Evolutionary conservation across 2,888 invertebrate species (phyloP), one percentile per base, ranked within the genome.

Genomic region (Agrochola circellaris): DNA sequence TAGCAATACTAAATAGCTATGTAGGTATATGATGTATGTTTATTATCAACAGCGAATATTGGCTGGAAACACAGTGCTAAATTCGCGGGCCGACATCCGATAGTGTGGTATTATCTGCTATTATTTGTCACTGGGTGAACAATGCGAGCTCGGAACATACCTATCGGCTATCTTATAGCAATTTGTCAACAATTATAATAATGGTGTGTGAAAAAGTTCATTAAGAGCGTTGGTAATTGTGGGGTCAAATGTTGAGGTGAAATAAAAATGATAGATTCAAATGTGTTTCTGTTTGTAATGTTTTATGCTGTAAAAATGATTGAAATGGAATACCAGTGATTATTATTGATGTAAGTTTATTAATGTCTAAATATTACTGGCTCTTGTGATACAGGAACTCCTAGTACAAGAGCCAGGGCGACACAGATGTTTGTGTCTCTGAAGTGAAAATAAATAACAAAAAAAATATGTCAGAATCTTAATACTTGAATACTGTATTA

Each of bases 41-140:
- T 95, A 96, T 96, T 95, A 95, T 95, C 94, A 93, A 93, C 90
- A 90, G 92, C 91, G 95, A 95, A 95, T 95, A 95, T 96, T 96
- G 96, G 96, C 96, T 95, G 94, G 95, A 92, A 93, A 94, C 95
- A 92, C 91, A 95, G 95, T 94, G 92, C 94, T 96, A 96, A 96
- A 96, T 96, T 95, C 92, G 91, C 92, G 87, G 82, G 90, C 92
- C 92, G 94, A 95, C 95, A 96, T 94, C 94, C 95, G 96, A 96
- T 96, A 96, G 92, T 94, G 95, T 94, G 95, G 95, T 94, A 96
- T 96, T 96, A 96, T 96, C 96, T 94, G 92, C 93, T 93, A 95
- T 96, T 96, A 96, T 96, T 96, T 96, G 96, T 96, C 96, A 96
- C 93, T 92, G 93, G 88, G 91, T 94, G 95, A 95, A 96, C 96